Evolutionary conservation across 2,113 vertebrate species (phyloP).

Genomic region (Notechis scutatus): DNA sequence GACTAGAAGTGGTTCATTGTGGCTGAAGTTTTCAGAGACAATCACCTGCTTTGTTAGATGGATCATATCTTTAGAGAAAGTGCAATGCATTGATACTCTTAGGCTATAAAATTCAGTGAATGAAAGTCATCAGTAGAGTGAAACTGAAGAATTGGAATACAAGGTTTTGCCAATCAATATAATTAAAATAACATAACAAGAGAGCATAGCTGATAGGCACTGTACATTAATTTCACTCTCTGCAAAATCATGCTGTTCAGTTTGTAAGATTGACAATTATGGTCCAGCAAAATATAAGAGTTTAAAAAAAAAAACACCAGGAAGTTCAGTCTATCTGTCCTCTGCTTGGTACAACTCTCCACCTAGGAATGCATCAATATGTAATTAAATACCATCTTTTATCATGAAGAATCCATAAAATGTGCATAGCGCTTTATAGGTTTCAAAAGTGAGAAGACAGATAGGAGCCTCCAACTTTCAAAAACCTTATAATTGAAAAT

Average conservation of each 20-base stretch:
- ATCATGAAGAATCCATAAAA: neutral
- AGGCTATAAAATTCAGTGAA: constrained; percentile 1
- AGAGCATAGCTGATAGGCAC: neutral
- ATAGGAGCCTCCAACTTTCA: neutral
- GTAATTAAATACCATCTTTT: neutral
- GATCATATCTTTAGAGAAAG: neutral
- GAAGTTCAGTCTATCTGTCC: neutral
- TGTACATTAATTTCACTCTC: neutral
- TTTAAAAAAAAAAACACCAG: no score
- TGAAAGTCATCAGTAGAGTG: neutral
- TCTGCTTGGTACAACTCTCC: neutral
- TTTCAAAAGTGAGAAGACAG: neutral
- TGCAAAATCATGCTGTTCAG: neutral
- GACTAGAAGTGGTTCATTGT: neutral
- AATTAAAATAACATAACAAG: constrained; percentile 1
- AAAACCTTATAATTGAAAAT: neutral
- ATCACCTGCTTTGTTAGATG: constrained; percentile 1
- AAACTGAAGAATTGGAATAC: constrained; percentile 10
- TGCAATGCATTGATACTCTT: neutral
- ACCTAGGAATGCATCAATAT: neutral
- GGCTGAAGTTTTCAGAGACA: neutral
- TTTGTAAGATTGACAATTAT: neutral
- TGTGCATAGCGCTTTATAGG: neutral
- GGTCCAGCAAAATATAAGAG: neutral
- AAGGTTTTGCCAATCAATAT: constrained; percentile 12